A percentile compares a stretch with the other conserved stretches of the same genome.
Conservation (phyloP, 2,113 vertebrate species). For the Saguinus midas region DNA sequence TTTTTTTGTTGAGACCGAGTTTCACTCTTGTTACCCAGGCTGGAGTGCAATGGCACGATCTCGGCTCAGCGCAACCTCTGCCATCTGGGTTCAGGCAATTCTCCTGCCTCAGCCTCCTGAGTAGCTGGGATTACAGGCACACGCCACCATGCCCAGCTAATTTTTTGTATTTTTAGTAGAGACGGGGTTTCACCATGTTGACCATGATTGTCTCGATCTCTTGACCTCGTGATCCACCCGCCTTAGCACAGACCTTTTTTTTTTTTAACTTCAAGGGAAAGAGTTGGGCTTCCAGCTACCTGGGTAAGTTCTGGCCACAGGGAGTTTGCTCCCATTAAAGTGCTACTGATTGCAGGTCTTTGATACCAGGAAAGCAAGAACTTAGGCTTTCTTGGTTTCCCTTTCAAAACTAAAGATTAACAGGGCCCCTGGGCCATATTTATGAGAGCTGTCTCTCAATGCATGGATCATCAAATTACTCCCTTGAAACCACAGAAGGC, state of each 20-base stretch:
- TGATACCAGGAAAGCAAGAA: neutral
- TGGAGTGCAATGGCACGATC: too few relatives aligned
- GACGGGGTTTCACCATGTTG: too few relatives aligned
- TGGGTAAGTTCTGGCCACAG: neutral
- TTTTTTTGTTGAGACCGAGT: neutral
- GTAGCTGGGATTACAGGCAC: too few relatives aligned
- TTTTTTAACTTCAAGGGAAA: neutral
- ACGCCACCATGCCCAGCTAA: too few relatives aligned
- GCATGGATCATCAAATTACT: neutral
- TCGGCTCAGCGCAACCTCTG: too few relatives aligned
- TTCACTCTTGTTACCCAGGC: too few relatives aligned
- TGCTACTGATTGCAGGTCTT: neutral
- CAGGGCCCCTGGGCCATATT: neutral
- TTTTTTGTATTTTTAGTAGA: too few relatives aligned
- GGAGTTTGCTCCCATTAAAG: neutral
- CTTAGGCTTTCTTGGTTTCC: neutral
- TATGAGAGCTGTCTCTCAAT: neutral
- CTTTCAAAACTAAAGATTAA: neutral
- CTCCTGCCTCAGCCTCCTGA: too few relatives aligned
- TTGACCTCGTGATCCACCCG: too few relatives aligned
- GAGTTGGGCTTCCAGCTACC: neutral
- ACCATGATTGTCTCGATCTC: too few relatives aligned
- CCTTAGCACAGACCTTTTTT: neutral
- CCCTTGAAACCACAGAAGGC: neutral
- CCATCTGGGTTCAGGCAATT: too few relatives aligned